Evolutionary conservation across 2,797 vertebrate genomes (phyloP).

Genomic region (Falco concolor): DNA sequence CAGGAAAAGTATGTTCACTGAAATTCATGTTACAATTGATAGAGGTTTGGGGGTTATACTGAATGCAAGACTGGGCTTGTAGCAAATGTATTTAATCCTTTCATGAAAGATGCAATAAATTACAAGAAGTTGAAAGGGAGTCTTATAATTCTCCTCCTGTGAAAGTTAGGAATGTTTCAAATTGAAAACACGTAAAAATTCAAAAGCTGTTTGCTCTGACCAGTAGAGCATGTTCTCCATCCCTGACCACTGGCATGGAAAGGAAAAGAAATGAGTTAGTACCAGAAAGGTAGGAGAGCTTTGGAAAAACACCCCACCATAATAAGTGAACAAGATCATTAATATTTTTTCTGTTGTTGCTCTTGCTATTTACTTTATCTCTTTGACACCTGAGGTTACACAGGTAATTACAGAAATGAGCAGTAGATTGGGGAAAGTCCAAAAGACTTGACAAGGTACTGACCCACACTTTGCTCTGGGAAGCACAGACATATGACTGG

Average conservation of each 20-base stretch:
- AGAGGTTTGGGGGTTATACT: not conserved
- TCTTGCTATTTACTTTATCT: not conserved
- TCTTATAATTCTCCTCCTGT: not conserved
- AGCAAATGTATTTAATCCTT: not conserved
- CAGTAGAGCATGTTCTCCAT: not conserved
- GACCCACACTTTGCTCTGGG: not conserved
- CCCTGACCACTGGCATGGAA: not conserved
- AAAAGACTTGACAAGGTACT: not conserved
- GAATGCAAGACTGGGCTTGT: not conserved
- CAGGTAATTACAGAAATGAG: not conserved
- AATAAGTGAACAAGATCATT: not conserved
- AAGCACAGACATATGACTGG: not conserved
- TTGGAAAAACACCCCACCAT: not conserved
- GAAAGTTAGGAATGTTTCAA: conserved; percentile 10
- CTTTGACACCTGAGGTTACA: not conserved
- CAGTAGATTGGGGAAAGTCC: not conserved
- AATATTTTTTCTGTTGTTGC: not conserved
- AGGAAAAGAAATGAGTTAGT: not conserved
- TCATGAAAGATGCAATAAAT: conserved; percentile 15
- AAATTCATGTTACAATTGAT: not conserved
- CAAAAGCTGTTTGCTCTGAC: not conserved
- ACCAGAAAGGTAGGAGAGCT: not conserved
- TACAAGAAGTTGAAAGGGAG: not conserved
- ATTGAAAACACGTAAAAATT: conserved; percentile 4
- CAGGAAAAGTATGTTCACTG: not conserved